Evolutionary conservation across 2,797 vertebrate genomes (phyloP).

Genomic region (Danio tinwini): DNA sequence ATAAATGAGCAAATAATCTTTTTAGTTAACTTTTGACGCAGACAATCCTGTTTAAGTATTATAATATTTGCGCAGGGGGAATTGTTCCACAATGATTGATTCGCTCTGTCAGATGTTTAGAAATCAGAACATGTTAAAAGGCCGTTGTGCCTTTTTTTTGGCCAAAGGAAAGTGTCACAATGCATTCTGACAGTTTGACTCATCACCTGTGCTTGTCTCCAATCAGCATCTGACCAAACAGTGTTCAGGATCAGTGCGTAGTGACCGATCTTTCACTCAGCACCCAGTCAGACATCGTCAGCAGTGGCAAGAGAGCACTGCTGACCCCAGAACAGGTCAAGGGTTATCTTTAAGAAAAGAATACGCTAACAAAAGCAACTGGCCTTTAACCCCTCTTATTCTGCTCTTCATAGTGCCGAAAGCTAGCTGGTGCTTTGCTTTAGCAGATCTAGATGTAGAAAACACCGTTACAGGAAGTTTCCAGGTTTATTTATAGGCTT

Average conservation of each 20-base stretch:
- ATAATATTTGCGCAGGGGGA: neutral
- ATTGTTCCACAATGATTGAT: slow-evolving; percentile 2
- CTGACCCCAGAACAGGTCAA: slow-evolving; percentile 53
- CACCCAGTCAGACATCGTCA: slow-evolving; percentile 40
- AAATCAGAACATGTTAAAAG: slow-evolving; percentile 11
- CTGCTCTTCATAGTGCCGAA: slow-evolving; percentile 41
- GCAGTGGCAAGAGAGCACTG: slow-evolving; percentile 22
- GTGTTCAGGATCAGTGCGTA: slow-evolving; percentile 43
- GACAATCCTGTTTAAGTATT: neutral
- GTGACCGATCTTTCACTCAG: slow-evolving; percentile 39
- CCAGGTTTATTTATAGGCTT: slow-evolving; percentile 9
- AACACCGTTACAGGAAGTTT: slow-evolving; percentile 14
- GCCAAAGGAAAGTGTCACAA: slow-evolving; percentile 49
- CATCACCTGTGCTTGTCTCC: slow-evolving; percentile 52
- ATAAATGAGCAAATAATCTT: neutral
- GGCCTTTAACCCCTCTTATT: slow-evolving; percentile 55
- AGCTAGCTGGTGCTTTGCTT: slow-evolving; percentile 41
- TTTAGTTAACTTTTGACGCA: neutral
- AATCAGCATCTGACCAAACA: slow-evolving; percentile 51
- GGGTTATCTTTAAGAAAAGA: slow-evolving; percentile 59
- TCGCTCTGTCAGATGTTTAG: slow-evolving; percentile 1
- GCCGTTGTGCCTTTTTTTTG: slow-evolving; percentile 36
- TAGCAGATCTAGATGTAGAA: slow-evolving; percentile 36
- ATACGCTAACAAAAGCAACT: slow-evolving; percentile 57
- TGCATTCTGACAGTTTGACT: slow-evolving; percentile 51